phyloP scores from a whole-genome alignment of 2,113 vertebrate genomes.

The Eptesicus fuscus region DNA sequence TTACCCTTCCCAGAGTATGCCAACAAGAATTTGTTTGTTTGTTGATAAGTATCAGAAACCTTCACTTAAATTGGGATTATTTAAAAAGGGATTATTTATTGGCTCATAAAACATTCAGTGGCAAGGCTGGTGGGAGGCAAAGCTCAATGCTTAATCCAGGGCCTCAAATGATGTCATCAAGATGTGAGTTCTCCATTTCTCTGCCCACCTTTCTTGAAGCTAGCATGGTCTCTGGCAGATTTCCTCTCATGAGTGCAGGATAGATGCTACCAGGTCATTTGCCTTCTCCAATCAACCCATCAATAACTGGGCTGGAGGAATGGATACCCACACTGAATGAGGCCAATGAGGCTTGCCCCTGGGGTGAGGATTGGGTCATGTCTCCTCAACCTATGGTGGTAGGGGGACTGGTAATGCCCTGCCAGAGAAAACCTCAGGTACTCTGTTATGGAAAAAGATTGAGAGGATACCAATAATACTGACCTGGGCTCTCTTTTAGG shows the following conservation, averaged over 20 bases:
- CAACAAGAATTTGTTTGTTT: background rate
- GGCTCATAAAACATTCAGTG: background rate
- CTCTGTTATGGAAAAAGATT: background rate
- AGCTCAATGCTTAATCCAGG: background rate
- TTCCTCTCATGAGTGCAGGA: background rate
- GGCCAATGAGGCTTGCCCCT: background rate
- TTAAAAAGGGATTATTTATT: background rate
- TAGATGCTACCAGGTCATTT: background rate
- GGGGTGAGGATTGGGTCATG: background rate
- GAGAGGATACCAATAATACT: background rate
- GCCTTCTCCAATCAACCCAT: background rate
- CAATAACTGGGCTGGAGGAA: background rate
- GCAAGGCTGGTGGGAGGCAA: background rate
- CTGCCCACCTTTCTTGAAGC: background rate
- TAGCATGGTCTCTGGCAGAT: background rate
- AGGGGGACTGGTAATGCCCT: background rate
- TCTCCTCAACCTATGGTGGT: no score
- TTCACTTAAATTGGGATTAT: background rate
- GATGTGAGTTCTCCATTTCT: background rate
- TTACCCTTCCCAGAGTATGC: background rate
- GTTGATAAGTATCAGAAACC: background rate
- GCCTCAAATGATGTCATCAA: background rate
- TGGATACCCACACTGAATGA: background rate
- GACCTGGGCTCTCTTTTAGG: background rate
- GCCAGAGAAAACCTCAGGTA: background rate